Percentiles rank a stretch among this genome's conserved stretches.
Evolutionary conservation across 2,888 invertebrate species (phyloP).

Genomic region (Spilarctia lutea): DNA sequence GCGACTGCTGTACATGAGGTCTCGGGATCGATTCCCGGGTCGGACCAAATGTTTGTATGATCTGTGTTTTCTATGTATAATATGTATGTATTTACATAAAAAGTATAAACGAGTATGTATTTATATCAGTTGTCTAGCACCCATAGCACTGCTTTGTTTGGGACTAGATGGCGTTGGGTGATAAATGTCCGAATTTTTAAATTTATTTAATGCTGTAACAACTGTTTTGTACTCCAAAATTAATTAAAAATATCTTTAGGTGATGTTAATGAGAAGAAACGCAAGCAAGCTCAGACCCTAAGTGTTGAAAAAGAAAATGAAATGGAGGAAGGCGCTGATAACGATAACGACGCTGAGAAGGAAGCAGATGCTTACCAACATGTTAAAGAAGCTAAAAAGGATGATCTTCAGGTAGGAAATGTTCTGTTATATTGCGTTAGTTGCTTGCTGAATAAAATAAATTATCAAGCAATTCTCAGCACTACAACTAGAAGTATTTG

Average conservation of each 20-base stretch:
- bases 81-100: too few species aligned
- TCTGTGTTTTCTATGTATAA: too few species aligned
- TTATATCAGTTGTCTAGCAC: too few species aligned
- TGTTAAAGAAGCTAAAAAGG: conserved; percentile 91
- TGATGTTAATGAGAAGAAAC: conserved; percentile 88
- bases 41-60: too few species aligned
- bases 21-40: too few species aligned
- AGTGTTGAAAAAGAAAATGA: conserved; percentile 82
- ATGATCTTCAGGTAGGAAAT: conserved; percentile 88
- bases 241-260: conserved; percentile 62
- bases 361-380: conserved; percentile 92
- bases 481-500: neutral
- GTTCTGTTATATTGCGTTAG: neutral
- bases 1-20: too few species aligned
- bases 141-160: too few species aligned
- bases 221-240: neutral
- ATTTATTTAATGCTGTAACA: neutral
- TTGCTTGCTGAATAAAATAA: neutral
- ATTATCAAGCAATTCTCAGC: neutral
- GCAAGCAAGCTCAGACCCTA: conserved; percentile 88
- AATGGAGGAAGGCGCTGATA: conserved; percentile 78
- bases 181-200: too few species aligned
- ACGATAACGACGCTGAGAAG: conserved; percentile 76
- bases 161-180: too few species aligned
- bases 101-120: too few species aligned